Evolutionary conservation across 1,140 invertebrate genomes (phyloP).

Genomic region (Cotesia typhae): DNA sequence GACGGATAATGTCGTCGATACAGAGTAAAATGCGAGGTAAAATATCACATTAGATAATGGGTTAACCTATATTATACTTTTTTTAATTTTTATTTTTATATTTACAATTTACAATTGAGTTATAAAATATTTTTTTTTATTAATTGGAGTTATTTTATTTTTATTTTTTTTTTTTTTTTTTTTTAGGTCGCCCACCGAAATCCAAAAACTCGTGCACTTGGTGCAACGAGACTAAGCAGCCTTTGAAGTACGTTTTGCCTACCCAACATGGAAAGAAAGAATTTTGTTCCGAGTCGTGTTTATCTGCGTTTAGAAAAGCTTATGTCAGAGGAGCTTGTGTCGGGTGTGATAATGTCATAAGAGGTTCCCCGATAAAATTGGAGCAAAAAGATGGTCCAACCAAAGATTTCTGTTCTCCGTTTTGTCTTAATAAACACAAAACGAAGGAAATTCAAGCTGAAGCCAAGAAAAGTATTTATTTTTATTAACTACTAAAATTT

Average conservation of each 20-base stretch:
- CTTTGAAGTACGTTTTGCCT: conserved; percentile 85
- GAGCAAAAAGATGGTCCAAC: conserved; percentile 68
- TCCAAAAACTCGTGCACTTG: conserved; percentile 78
- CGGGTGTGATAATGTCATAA: conserved; percentile 86
- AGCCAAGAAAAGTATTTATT: conserved; percentile 52
- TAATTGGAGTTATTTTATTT: not conserved
- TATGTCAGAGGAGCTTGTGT: conserved; percentile 86
- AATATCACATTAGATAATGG: conserved; percentile 1
- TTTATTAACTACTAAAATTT: too few species aligned
- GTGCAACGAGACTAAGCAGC: conserved; percentile 84
- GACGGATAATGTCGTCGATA: conserved; percentile 37
- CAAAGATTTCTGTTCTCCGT: conserved; percentile 85
- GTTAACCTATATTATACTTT: conserved; percentile 16
- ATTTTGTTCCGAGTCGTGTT: conserved; percentile 90
- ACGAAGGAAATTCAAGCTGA: conserved; percentile 74
- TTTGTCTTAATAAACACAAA: conserved; percentile 82
- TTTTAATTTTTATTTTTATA: too few species aligned
- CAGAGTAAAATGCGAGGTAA: conserved; percentile 44
- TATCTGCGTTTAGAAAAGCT: conserved; percentile 87
- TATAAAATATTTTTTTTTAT: conserved; percentile 10
- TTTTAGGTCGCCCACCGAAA: conserved; percentile 79
- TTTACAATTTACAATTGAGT: not conserved
- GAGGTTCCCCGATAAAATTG: conserved; percentile 69
- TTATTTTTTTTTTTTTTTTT: not conserved
- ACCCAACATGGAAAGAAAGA: conserved; percentile 90